Evolutionary conservation across 2,113 vertebrate species (phyloP).

Genomic region (Ellobius talpinus): DNA sequence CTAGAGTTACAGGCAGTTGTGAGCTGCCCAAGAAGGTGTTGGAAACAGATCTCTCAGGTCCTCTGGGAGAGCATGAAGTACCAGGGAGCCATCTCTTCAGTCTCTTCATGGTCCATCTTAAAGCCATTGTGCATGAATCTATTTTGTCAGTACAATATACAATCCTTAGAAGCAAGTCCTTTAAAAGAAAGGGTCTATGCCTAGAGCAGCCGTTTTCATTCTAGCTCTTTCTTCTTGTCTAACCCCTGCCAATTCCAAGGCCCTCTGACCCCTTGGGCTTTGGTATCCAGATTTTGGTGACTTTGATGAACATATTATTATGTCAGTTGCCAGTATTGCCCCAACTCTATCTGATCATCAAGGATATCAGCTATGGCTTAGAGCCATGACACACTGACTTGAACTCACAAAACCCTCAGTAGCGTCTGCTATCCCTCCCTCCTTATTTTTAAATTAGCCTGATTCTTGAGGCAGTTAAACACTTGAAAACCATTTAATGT

Average conservation of each 20-base stretch:
- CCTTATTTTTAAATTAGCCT: background rate
- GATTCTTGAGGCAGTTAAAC: constrained; percentile 36
- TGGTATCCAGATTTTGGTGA: background rate
- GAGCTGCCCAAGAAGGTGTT: no score
- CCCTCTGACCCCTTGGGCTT: background rate
- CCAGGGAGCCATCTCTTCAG: background rate
- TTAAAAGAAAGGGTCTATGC: background rate
- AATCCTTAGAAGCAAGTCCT: background rate
- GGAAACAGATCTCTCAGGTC: background rate
- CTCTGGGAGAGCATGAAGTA: background rate
- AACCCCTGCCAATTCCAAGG: background rate
- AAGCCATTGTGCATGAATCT: background rate
- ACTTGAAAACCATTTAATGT: constrained; percentile 11
- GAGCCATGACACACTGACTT: background rate
- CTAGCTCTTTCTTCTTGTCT: background rate
- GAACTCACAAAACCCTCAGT: background rate
- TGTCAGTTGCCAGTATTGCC: background rate
- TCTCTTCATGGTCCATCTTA: background rate
- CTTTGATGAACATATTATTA: background rate
- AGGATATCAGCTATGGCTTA: background rate
- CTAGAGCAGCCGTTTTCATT: background rate
- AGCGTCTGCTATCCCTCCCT: background rate
- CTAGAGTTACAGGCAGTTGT: no score
- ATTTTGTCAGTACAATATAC: background rate
- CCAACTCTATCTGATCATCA: background rate